Percentiles rank a stretch among this genome's conserved stretches.
Conservation (phyloP, 1,140 invertebrate genomes). For the Drosophila sucinea region DNA sequence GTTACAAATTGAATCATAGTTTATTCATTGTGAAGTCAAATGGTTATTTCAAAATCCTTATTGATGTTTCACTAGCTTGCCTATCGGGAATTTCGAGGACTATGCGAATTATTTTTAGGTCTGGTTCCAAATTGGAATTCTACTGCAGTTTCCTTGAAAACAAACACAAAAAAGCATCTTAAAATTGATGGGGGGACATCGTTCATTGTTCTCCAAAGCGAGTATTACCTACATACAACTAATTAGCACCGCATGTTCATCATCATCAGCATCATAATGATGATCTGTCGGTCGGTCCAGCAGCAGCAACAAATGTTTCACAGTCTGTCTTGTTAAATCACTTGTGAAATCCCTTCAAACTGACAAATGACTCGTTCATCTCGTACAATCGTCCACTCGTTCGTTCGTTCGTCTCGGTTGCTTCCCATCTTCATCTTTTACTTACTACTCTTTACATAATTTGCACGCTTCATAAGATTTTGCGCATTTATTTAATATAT, state of each 20-base stretch:
- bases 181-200: no score
- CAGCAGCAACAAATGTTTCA: constrained; percentile 31
- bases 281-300: neutral
- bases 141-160: no score
- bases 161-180: no score
- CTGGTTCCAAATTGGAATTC: no score
- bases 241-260: neutral
- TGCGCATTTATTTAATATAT: constrained; percentile 26
- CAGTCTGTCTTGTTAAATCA: constrained; percentile 10
- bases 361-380: constrained; percentile 1
- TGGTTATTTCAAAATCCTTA: no score
- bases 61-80: no score
- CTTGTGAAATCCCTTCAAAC: constrained; percentile 10
- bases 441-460: constrained; percentile 60
- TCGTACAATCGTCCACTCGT: neutral
- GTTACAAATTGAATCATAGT: no score
- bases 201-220: no score
- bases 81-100: no score
- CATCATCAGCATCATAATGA: neutral
- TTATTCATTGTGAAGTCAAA: no score
- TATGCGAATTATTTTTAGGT: no score
- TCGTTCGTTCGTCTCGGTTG: neutral
- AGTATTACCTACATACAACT: neutral
- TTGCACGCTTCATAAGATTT: constrained; percentile 70
- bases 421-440: constrained; percentile 18